phyloP scores from a whole-genome alignment of 2,888 invertebrate genomes.

The Tortrix viridana region DNA sequence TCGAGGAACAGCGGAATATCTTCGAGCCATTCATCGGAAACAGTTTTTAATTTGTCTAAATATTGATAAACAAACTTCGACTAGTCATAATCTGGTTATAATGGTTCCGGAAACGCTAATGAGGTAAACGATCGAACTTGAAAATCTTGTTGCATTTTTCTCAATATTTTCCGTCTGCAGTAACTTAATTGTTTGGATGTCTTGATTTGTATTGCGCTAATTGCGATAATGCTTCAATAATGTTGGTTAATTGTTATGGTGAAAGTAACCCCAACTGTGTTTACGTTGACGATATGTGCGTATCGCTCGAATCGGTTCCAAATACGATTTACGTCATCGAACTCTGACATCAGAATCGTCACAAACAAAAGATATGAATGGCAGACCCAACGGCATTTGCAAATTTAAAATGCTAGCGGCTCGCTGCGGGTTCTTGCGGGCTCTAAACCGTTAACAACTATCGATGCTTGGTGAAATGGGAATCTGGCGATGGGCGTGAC shows the following conservation, averaged over 20 bases:
- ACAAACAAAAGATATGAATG: slow-evolving; percentile 33
- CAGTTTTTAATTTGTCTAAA: slow-evolving; percentile 21
- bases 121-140: slow-evolving; percentile 13
- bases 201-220: background rate
- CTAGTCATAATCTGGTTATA: slow-evolving; percentile 9
- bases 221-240: background rate
- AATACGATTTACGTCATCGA: slow-evolving; percentile 29
- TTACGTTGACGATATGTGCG: slow-evolving; percentile 14
- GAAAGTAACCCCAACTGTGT: slow-evolving; percentile 12
- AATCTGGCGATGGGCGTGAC: slow-evolving; percentile 43
- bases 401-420: slow-evolving; percentile 23
- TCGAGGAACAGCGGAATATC: slow-evolving; percentile 18
- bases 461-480: slow-evolving; percentile 41
- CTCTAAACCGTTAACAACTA: slow-evolving; percentile 47
- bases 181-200: no score
- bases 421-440: slow-evolving; percentile 13
- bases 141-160: slow-evolving; percentile 2
- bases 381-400: slow-evolving; percentile 18
- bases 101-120: slow-evolving; percentile 13
- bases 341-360: slow-evolving; percentile 15
- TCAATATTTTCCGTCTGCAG: slow-evolving; percentile 2
- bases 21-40: slow-evolving; percentile 14
- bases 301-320: background rate
- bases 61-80: slow-evolving; percentile 27
- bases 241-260: slow-evolving; percentile 20